phyloP scores from a whole-genome alignment of 2,113 vertebrate genomes.

The Hystrix cristata region DNA sequence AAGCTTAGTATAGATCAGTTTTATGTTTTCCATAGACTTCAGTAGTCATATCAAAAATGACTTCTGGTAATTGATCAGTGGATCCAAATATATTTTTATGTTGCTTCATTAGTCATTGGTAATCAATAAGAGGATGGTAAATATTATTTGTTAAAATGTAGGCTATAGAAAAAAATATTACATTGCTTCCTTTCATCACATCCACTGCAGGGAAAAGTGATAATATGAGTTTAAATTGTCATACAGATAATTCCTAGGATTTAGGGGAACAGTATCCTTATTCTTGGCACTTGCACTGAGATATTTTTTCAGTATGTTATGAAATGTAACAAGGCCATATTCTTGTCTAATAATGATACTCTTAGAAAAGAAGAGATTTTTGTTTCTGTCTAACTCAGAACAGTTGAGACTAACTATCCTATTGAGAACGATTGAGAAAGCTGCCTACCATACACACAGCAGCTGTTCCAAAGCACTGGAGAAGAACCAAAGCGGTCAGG shows the following conservation, averaged over 20 bases:
- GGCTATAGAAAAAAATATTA: not conserved
- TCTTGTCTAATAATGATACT: not conserved
- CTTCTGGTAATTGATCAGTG: not conserved
- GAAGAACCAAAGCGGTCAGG: not conserved
- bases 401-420: not conserved
- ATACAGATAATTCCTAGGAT: not conserved
- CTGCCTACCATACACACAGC: not conserved
- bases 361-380: slow-evolving; percentile 28
- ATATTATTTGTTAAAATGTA: slow-evolving; percentile 6
- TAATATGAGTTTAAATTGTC: slow-evolving; percentile 18
- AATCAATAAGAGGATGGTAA: not conserved
- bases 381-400: not conserved
- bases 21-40: not conserved
- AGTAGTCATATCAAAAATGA: not conserved
- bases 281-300: not conserved
- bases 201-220: not conserved
- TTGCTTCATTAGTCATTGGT: not conserved
- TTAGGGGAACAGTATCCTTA: not conserved
- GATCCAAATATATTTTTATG: not conserved
- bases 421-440: not conserved
- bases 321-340: not conserved
- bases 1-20: not conserved
- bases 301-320: not conserved
- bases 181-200: not conserved
- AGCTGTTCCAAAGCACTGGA: not conserved